Base-by-base conservation (phyloP, 2,113 vertebrate species). In the Myrmecophaga tridactyla region DNA sequence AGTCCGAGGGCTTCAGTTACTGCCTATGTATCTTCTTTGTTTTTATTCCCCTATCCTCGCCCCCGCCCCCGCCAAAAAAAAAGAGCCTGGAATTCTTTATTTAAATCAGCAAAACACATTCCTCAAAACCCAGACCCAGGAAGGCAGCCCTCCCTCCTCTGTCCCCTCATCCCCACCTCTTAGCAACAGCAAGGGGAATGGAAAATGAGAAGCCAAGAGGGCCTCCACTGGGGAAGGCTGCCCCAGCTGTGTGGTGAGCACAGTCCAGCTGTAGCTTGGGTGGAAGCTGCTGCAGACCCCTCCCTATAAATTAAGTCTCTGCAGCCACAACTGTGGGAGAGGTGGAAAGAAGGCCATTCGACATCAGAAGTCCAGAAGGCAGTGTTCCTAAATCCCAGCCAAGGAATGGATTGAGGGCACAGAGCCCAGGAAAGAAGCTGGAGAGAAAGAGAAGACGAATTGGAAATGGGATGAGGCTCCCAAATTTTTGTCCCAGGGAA, bases 71-170 rank as follows among this genome's bases (percentile, higher is more conserved):
- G n/a, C 56, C 81, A 82, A 85, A 97, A 56, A n/a, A 53, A n/a
- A 89, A 92, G 87, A 88, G 77, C 93, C 72, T 76, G 65, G 60
- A 77, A 96, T 92, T 83, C 48, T 97, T 97, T 97, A 97, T 96
- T 97, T 67, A 85, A 93, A 97, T 95, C 94, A 92, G 87, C 92
- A 94, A 93, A 56, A 94, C n/a, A 14, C 92, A 86, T 94, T 94
- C 51, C 77, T 94, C 41, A 17, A 96, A 77, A 39, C 90, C 86
- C 48, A 86, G 70, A 53, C 94, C 86, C 29, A 3, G 17, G 69
- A 39, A 86, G 56, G 90, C 56, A 80, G 73, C 69, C 67, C 69
- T 56, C 73, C 84, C 69, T 34, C 41, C 72, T 70, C 36, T 23
- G 4, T 18, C 78, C 65, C 86, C 53, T 83, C 83, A 27, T n/a